These are phyloP conservation scores for Gymnosoma rotundatum DNA, from an alignment of 2,888 invertebrate species.

Conservation along the genomic window DNA sequence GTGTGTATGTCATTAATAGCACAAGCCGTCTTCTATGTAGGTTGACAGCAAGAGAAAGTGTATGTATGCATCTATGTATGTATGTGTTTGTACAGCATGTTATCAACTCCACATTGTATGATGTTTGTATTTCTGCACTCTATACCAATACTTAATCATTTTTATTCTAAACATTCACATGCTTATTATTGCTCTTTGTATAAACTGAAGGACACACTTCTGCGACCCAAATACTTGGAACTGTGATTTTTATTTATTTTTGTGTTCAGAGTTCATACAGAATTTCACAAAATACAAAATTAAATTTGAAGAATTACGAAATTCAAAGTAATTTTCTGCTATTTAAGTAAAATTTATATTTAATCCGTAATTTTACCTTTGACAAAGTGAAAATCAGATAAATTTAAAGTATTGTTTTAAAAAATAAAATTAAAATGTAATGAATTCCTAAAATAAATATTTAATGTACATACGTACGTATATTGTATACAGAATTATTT, in stretches of 20 bases:
- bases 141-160: background rate
- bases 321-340: background rate
- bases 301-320: background rate
- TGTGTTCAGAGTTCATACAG: conserved; percentile 7
- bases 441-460: background rate
- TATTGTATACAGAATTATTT: too few relatives aligned
- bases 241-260: conserved; percentile 11
- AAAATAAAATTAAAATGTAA: too few relatives aligned
- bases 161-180: background rate
- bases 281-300: background rate
- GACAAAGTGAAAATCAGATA: too few relatives aligned
- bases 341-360: background rate
- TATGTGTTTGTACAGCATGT: background rate
- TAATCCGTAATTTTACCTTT: too few relatives aligned
- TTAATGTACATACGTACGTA: too few relatives aligned
- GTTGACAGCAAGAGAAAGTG: background rate
- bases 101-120: too few relatives aligned
- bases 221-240: conserved; percentile 15
- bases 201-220: conserved; percentile 32
- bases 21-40: background rate
- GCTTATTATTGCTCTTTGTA: background rate
- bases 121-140: background rate
- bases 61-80: background rate
- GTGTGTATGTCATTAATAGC: background rate
- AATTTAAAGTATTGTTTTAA: too few relatives aligned